phyloP scores from a whole-genome alignment of 1,140 invertebrate species.

The Hycleus cichorii region DNA sequence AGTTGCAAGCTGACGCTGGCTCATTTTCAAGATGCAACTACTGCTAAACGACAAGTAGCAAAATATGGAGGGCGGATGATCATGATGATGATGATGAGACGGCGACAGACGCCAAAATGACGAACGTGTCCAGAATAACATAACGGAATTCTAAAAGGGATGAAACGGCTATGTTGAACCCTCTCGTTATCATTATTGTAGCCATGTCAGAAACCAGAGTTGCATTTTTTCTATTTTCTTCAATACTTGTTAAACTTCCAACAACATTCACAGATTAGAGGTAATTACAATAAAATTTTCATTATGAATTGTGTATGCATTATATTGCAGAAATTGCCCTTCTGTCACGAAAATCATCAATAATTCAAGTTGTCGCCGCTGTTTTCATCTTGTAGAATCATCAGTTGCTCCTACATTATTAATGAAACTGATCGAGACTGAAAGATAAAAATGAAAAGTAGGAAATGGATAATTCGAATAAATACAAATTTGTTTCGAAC shows the following conservation, averaged over 20 bases:
- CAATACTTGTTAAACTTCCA: no score
- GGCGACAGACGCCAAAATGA: conserved; percentile 14
- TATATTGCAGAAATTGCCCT: conserved; percentile 1
- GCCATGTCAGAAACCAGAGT: no score
- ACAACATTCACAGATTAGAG: conserved; percentile 7
- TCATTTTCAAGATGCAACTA: conserved; percentile 20
- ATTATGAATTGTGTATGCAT: conserved; percentile 7
- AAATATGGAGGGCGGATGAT: background rate
- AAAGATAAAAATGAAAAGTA: background rate
- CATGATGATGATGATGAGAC: no score
- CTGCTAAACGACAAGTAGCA: conserved; percentile 7
- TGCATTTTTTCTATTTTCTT: no score
- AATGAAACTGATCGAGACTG: conserved; percentile 2
- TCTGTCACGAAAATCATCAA: conserved; percentile 2
- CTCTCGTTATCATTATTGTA: background rate
- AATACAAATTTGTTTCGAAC: no score
- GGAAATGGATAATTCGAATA: no score
- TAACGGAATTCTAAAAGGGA: background rate
- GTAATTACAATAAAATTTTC: conserved; percentile 11
- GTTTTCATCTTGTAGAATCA: conserved; percentile 11
- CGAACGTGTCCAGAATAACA: conserved; percentile 18
- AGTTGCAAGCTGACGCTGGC: conserved; percentile 14
- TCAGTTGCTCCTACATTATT: conserved; percentile 10
- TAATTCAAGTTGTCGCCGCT: conserved; percentile 10
- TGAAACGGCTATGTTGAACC: background rate